Base-by-base conservation (phyloP, 2,888 invertebrate genomes). In the Melitaea athalia region DNA sequence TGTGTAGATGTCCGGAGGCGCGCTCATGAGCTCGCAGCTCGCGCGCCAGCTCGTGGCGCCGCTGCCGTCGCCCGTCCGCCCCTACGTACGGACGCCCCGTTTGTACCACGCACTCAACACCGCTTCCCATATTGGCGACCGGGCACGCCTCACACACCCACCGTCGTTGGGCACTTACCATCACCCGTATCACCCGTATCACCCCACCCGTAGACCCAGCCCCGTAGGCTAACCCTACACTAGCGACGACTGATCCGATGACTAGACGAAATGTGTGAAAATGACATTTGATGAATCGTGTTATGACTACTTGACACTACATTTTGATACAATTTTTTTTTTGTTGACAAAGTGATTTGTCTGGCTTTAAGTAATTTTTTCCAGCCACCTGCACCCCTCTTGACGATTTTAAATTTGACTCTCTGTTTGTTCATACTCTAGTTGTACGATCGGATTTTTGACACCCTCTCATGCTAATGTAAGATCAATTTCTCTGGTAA, bases 11-110 rank as follows among this genome's bases (percentile, higher is more conserved):
- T 83, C 61, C 85, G 80, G 83, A 55, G 69, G 63, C 53, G 77
- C 85, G 82, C 88, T 93, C 88, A 89, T 93, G 93, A 91, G 90
- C 87, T 94, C 94, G 88, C 93, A 94, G 89, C 93, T 94, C 83
- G 94, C 94, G 81, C 92, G 94, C 75, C 93, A 94, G 87, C 92
- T 94, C 86, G 93, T 93, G 81, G 93, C 94, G 85, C 93, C 93
- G 85, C 91, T 93, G 87, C 91, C 93, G 85, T 85, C 91, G 78
- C 82, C 83, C 81, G 89, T 87, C 83, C 83, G 92, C 78, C 89
- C 91, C 87, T 93, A 93, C 91, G 92, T 92, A 92, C 91, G 91
- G 88, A 89, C 87, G 85, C 86, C 85, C 86, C 87, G 89, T 92
- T 91, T 91, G 91, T 91, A 91, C 91, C 91, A 91, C 92, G 91